phyloP scores from a whole-genome alignment of 2,797 vertebrate genomes.

The Hafferia zeledoni region DNA sequence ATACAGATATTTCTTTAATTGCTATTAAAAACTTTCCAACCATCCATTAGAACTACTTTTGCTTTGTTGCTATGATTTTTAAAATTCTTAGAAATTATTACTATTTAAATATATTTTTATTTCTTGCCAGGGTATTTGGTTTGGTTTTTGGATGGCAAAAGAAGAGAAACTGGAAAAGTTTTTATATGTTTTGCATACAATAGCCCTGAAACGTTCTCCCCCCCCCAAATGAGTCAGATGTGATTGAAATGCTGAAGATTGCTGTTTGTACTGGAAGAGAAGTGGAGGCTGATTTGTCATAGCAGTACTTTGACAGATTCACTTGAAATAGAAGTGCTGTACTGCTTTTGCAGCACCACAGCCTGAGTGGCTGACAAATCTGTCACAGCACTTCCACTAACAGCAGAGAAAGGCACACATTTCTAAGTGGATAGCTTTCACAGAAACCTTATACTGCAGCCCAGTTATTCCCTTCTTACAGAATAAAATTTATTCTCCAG shows the following conservation, averaged over 20 bases:
- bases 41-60: not conserved
- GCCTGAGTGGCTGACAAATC: constrained; percentile 34
- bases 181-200: not conserved
- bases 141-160: not conserved
- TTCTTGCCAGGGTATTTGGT: not conserved
- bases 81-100: not conserved
- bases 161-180: not conserved
- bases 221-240: accelerated
- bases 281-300: not conserved
- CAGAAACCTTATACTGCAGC: not conserved
- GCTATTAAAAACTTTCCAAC: not conserved
- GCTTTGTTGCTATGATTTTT: not conserved
- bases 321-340: constrained; percentile 12
- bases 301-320: not conserved
- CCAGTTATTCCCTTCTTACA: not conserved
- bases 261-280: not conserved
- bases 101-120: not conserved
- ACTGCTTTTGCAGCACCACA: not conserved
- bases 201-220: not conserved
- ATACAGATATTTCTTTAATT: not conserved
- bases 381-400: constrained; percentile 28
- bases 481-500: not conserved
- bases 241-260: not conserved
- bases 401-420: not conserved
- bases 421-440: not conserved